phyloP scores from a whole-genome alignment of 2,888 invertebrate genomes.

The Geotrupes spiniger region DNA sequence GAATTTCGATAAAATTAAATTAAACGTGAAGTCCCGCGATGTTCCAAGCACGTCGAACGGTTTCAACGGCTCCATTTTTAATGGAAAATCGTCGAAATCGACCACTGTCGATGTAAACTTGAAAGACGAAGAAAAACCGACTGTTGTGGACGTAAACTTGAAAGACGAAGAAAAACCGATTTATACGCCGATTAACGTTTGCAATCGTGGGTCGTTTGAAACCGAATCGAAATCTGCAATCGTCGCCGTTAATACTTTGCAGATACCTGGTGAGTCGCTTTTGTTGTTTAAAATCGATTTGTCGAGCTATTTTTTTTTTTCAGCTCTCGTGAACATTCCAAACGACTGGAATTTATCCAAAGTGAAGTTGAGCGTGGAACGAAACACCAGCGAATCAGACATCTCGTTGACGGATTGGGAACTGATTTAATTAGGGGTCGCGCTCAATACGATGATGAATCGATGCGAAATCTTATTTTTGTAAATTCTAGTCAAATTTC shows the following conservation, averaged over 20 bases:
- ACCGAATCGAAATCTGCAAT: neutral
- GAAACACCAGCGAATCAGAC: conserved; percentile 36
- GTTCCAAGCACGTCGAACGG: no score
- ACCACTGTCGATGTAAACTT: no score
- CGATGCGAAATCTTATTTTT: neutral
- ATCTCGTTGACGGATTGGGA: conserved; percentile 46
- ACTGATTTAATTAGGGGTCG: conserved; percentile 34
- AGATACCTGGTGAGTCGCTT: neutral
- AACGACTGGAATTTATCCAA: conserved; percentile 60
- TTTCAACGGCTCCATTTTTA: no score
- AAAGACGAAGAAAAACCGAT: no score
- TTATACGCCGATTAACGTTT: neutral
- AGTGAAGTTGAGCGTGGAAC: conserved; percentile 41
- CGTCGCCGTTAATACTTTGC: no score
- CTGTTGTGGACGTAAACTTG: no score
- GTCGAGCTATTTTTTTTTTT: no score
- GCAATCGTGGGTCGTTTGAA: neutral
- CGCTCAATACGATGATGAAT: neutral
- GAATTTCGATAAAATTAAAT: conserved; percentile 55
- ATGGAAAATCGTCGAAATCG: neutral
- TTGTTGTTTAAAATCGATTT: neutral
- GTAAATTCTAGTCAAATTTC: conserved; percentile 6
- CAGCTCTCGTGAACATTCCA: conserved; percentile 50
- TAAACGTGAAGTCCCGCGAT: conserved; percentile 28
- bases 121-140: no score